These are phyloP conservation scores for Campopleginae sp. DNA, from an alignment of 2,888 invertebrate genomes.

Conservation along the genomic window DNA sequence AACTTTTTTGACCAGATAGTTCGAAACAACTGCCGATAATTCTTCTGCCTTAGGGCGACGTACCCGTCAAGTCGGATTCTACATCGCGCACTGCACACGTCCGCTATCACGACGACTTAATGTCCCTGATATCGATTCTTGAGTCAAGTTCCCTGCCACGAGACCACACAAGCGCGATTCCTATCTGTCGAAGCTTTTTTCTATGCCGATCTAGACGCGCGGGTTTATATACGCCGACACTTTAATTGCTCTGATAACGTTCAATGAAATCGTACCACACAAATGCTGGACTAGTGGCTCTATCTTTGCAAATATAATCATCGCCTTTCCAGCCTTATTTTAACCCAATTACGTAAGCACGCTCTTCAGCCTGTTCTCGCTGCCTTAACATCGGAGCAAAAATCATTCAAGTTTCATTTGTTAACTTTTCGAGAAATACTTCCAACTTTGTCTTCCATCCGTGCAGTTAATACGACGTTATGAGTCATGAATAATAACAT, in stretches of 20 bases:
- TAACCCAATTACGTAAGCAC: not conserved
- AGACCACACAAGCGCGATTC: constrained; percentile 15
- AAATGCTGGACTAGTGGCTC: not conserved
- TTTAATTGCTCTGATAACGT: constrained; percentile 23
- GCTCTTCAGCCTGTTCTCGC: not conserved
- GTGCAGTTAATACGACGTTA: not conserved
- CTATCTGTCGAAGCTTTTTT: constrained; percentile 19
- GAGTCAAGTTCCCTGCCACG: not conserved
- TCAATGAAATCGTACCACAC: not conserved
- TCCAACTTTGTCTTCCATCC: not conserved
- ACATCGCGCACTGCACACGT: not conserved
- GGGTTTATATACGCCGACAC: not conserved
- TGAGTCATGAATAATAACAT: not conserved
- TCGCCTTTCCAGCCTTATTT: not conserved
- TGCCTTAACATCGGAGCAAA: not conserved
- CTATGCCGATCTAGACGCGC: constrained; percentile 8
- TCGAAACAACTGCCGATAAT: not conserved
- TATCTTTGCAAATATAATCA: constrained; percentile 12
- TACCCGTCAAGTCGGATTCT: not conserved
- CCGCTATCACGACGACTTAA: not conserved
- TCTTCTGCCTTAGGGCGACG: not conserved
- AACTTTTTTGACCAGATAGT: not conserved
- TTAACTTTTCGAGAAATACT: not conserved
- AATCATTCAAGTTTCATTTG: not conserved
- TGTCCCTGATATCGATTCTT: not conserved